Evolutionary conservation across 2,888 invertebrate species (phyloP), one percentile per base, ranked within the genome.

Genomic region (Enchytraeus crypticus): DNA sequence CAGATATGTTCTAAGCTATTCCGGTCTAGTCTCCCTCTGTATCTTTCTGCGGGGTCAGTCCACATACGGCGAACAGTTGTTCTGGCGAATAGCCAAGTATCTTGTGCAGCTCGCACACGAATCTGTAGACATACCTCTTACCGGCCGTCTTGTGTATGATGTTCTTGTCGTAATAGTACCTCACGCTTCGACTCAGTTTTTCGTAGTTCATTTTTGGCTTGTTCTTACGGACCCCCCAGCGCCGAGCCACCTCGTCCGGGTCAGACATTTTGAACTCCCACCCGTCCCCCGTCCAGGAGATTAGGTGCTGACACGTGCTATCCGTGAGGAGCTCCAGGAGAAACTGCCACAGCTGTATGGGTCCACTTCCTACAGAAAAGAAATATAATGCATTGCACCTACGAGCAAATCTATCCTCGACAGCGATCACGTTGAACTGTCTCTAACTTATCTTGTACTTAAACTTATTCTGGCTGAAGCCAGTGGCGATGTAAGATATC

Each of bases 131-230:
- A 81, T 97, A 97, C 75, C 96, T 89, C 80, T 96, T 96, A 73
- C 96, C 96, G 55, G 95, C 92, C 67, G 96, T 96, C 85, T 97
- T 97, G 83, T 95, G 95, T 71, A 97, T 97, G 74, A 97, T 97
- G 81, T 96, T 95, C 82, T 97, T 97, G 82, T 97, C 96, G 79
- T 96, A 97, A 79, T 97, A 97, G 80, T 97, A 97, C 8, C 96
- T 88, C 53, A 97, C 84, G 43, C 96, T 96, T 59, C 96, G 88
- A 69, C 92, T 92, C 70, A 96, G 82, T 79, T 97, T 96, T 82
- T 96, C 96, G 77, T 97, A 96, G 83, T 96, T 96, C 96, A 96
- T 97, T 82, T 78, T 78, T n/a, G 78, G 78, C 66, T 78, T 78
- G 72, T 78, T 78, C 68, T 78, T 78, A 26, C 77, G 69, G 54